Evolutionary conservation across 2,888 invertebrate species (phyloP).

Genomic region (Lepeophtheirus nordmannii): DNA sequence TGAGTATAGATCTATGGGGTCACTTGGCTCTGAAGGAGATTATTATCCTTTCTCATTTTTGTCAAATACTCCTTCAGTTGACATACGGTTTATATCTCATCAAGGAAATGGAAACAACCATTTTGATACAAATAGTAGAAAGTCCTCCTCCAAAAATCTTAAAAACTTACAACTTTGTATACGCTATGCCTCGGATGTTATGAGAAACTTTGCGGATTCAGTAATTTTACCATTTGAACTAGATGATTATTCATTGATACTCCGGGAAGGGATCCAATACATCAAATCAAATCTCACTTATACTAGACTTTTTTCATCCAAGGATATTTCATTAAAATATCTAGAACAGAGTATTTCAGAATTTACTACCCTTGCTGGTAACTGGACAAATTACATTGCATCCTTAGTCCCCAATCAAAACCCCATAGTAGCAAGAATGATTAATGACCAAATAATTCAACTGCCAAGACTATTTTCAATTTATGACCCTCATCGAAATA

Average conservation of each 20-base stretch:
- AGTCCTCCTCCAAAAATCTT: background rate
- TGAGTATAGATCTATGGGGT: too few species aligned
- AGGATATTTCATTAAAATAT: background rate
- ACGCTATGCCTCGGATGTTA: background rate
- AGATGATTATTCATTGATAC: background rate
- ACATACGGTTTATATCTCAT: background rate
- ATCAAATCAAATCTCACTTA: background rate
- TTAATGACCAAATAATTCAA: constrained; percentile 19
- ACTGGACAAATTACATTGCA: background rate
- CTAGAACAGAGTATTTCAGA: background rate
- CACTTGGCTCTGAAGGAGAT: background rate
- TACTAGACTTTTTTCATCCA: background rate
- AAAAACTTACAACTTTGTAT: background rate
- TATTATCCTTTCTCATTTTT: background rate
- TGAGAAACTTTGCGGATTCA: constrained; percentile 1
- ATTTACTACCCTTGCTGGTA: background rate
- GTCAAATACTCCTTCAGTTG: background rate
- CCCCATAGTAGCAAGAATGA: constrained; percentile 6
- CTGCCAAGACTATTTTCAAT: background rate
- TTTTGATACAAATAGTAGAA: background rate
- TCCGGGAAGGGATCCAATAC: background rate
- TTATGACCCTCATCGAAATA: background rate
- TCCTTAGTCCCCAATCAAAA: background rate
- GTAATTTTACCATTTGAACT: constrained; percentile 7
- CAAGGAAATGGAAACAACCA: background rate